phyloP scores from a whole-genome alignment of 2,888 invertebrate genomes.

The Machimus atricapillus region DNA sequence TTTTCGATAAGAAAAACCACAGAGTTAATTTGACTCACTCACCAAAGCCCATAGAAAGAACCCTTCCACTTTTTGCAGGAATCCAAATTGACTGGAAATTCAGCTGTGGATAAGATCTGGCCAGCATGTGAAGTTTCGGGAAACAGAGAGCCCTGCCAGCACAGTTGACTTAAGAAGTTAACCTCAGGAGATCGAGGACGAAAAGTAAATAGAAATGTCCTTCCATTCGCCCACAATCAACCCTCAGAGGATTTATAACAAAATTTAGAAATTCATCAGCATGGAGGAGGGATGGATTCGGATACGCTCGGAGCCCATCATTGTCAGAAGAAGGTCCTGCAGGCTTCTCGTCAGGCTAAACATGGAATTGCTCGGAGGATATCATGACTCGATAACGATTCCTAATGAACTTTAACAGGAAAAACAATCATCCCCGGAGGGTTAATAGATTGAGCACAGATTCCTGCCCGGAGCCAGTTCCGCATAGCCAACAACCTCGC shows the following conservation, averaged over 20 bases:
- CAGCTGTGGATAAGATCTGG: background rate
- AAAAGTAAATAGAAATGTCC: constrained; percentile 32
- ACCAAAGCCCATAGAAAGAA: background rate
- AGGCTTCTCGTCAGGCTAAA: background rate
- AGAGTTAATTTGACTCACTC: background rate
- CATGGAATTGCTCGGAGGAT: constrained; percentile 33
- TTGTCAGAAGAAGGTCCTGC: background rate
- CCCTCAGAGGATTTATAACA: background rate
- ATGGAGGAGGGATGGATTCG: background rate
- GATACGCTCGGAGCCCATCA: background rate
- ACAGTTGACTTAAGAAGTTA: constrained; percentile 39
- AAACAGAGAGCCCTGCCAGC: constrained; percentile 4
- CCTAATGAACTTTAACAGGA: constrained; percentile 47
- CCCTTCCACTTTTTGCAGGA: background rate
- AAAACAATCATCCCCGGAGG: constrained; percentile 42
- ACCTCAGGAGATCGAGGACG: background rate
- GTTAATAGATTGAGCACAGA: constrained; percentile 26
- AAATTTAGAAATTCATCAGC: constrained; percentile 24
- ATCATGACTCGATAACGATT: constrained; percentile 47
- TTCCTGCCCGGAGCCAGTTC: background rate
- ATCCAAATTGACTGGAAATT: background rate
- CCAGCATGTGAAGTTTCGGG: constrained; percentile 9
- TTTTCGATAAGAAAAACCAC: background rate
- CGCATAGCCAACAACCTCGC: background rate
- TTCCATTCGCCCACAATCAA: constrained; percentile 24